Percentiles rank a stretch among this genome's conserved stretches.
These are phyloP conservation scores for Austrolebias charrua DNA, from an alignment of 2,797 vertebrate genomes.

Conservation along the genomic window DNA sequence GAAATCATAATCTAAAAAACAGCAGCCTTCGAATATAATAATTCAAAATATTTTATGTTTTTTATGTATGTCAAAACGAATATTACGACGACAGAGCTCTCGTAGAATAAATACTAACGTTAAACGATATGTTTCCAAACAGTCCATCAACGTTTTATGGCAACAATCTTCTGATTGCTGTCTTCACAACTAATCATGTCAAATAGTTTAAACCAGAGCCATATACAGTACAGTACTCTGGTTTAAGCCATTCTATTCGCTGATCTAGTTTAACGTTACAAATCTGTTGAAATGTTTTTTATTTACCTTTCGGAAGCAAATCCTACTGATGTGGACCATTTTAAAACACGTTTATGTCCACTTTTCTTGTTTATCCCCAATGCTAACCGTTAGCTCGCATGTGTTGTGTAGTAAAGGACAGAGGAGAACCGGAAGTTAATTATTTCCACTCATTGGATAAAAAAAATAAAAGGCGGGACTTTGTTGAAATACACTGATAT, in stretches of 20 bases:
- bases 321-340: constrained; percentile 83
- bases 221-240: no score
- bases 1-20: no score
- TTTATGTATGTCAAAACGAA: not conserved
- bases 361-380: constrained; percentile 1
- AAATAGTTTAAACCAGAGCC: constrained; percentile 4
- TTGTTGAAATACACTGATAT: not conserved
- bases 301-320: constrained; percentile 85
- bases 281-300: constrained; percentile 34
- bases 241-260: not conserved
- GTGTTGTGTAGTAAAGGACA: constrained; percentile 32
- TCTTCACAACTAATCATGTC: constrained; percentile 8
- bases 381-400: constrained; percentile 33
- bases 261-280: not conserved
- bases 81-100: no score
- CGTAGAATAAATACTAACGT: no score
- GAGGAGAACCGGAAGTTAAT: constrained; percentile 24
- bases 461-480: constrained; percentile 32
- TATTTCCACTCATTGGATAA: constrained; percentile 53
- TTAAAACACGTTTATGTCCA: constrained; percentile 18
- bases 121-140: no score
- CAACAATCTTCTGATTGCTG: constrained; percentile 5
- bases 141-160: not conserved
- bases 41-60: not conserved
- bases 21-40: no score